Evolutionary conservation across 2,888 invertebrate genomes (phyloP).

Genomic region (Caradrina clavipalpis): DNA sequence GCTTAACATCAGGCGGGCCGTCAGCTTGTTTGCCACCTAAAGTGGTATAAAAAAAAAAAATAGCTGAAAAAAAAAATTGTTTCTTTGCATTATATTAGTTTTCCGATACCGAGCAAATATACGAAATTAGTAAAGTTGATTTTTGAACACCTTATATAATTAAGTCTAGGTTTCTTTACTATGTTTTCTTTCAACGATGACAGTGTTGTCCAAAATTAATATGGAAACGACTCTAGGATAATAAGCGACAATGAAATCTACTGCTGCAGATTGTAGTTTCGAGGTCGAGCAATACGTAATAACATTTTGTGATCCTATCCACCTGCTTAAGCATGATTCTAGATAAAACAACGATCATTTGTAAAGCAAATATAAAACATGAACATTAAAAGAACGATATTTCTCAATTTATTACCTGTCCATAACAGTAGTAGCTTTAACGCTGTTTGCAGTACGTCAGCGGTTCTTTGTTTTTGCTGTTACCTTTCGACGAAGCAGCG

Average conservation of each 20-base stretch:
- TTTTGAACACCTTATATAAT: no score
- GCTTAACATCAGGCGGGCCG: no score
- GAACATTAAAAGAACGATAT: conserved; percentile 14
- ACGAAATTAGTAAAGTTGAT: no score
- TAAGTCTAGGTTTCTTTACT: no score
- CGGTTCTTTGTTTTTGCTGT: conserved; percentile 53
- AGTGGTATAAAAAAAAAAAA: no score
- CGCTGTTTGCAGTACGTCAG: conserved; percentile 41
- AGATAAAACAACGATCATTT: conserved; percentile 9
- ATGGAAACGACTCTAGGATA: not conserved
- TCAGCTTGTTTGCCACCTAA: no score
- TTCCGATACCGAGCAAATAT: no score
- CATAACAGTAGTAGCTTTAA: conserved; percentile 40
- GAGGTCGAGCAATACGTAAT: not conserved
- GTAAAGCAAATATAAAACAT: conserved; percentile 26
- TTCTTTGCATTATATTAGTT: no score
- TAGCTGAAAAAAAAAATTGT: no score
- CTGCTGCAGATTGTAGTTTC: not conserved
- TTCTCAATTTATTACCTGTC: conserved; percentile 41
- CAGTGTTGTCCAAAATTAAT: no score
- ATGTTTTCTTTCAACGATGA: no score
- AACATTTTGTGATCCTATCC: not conserved
- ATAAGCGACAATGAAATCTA: not conserved
- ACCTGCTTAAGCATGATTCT: not conserved
- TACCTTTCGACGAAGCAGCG: conserved; percentile 46